Percentiles rank a stretch among this genome's conserved stretches.
phyloP scores from a whole-genome alignment of 1,140 invertebrate genomes.

The Diabrotica virgifera region DNA sequence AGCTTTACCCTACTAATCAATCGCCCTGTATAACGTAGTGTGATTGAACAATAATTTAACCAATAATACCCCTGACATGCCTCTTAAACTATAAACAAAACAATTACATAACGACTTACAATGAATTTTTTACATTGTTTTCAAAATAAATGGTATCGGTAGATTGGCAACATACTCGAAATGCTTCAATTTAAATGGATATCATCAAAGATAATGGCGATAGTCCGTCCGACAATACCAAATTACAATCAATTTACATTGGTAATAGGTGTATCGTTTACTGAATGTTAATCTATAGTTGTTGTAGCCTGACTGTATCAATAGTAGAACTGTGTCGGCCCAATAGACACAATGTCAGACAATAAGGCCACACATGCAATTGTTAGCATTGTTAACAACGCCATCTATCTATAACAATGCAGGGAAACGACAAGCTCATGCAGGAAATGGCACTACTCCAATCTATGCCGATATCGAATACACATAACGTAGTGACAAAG shows the following conservation, averaged over 20 bases:
- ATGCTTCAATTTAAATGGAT: slow-evolving; percentile 11
- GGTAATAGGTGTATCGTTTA: slow-evolving; percentile 44
- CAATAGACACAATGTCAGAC: slow-evolving; percentile 37
- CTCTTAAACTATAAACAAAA: neutral
- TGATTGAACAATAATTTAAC: too few relatives aligned
- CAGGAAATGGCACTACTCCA: slow-evolving; percentile 35
- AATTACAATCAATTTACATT: slow-evolving; percentile 44
- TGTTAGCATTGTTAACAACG: slow-evolving; percentile 41
- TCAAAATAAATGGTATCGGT: neutral
- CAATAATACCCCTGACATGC: too few relatives aligned
- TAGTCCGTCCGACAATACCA: slow-evolving; percentile 24
- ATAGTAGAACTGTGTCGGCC: slow-evolving; percentile 36
- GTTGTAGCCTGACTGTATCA: slow-evolving; percentile 43
- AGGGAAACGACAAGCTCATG: slow-evolving; percentile 40
- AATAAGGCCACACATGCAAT: slow-evolving; percentile 39
- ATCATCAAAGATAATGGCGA: slow-evolving; percentile 22
- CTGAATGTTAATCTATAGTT: slow-evolving; percentile 45
- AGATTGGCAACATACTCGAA: neutral
- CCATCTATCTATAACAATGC: slow-evolving; percentile 42
- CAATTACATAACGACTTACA: neutral
- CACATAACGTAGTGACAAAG: slow-evolving; percentile 13
- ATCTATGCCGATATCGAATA: slow-evolving; percentile 18
- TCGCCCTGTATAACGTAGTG: too few relatives aligned
- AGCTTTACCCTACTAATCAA: too few relatives aligned
- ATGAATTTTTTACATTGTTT: neutral